Percentiles rank a stretch among this genome's conserved stretches.
phyloP scores from a whole-genome alignment of 30 jellyfish, hydroid and myxozoan genomes.

The Cassiopea andromeda region DNA sequence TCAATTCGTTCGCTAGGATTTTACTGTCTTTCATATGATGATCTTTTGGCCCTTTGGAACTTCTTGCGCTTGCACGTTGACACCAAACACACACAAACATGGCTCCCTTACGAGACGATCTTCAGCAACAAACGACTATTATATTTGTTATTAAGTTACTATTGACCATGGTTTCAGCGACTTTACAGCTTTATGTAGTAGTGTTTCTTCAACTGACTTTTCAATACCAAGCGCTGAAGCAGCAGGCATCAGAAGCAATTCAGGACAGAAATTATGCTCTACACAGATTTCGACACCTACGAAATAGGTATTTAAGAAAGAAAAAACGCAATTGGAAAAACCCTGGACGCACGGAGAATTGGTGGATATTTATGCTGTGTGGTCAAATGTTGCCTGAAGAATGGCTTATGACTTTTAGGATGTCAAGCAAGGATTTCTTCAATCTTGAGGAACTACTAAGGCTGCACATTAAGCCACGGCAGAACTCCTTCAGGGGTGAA shows the following conservation, averaged over 20 bases:
- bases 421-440: constrained; percentile 23
- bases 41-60: neutral
- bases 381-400: neutral
- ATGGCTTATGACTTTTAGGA: constrained; percentile 6
- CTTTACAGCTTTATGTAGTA: constrained; percentile 1
- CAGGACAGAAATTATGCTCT: no score
- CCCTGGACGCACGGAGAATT: constrained; percentile 44
- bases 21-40: neutral
- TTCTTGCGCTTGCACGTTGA: no score
- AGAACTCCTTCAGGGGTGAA: no score
- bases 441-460: constrained; percentile 14
- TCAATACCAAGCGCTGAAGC: neutral
- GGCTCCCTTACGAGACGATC: neutral
- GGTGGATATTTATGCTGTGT: constrained; percentile 24
- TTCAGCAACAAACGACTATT: neutral
- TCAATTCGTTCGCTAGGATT: neutral
- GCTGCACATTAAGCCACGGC: constrained; percentile 13
- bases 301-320: no score
- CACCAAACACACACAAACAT: no score
- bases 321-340: no score
- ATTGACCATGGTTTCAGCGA: neutral
- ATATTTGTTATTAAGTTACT: neutral
- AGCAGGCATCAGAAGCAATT: no score
- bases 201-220: neutral
- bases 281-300: no score